Evolutionary conservation across 2,797 vertebrate genomes (phyloP).

Genomic region (Hafferia zeledoni): DNA sequence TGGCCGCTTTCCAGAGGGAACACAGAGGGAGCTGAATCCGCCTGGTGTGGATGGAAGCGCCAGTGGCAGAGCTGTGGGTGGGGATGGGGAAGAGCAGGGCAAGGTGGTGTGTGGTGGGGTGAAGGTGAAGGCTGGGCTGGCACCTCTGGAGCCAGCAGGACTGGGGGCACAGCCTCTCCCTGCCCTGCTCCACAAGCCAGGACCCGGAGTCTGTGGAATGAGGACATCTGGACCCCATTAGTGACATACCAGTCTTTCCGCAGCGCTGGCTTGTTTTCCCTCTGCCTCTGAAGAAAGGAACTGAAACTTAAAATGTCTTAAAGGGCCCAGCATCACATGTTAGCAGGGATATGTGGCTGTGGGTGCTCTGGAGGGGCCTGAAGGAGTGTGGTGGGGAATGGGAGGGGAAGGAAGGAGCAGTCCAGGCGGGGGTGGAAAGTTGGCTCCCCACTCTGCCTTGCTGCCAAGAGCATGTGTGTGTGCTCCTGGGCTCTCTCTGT

Average conservation of each 20-base stretch:
- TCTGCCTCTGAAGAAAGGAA: conserved; percentile 47
- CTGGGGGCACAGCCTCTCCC: not conserved
- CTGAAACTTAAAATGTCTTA: conserved; percentile 47
- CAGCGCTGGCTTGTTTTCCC: conserved; percentile 47
- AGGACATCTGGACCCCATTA: conserved; percentile 74
- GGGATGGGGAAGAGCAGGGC: not conserved
- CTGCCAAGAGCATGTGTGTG: conserved; percentile 56
- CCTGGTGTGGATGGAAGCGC: not conserved
- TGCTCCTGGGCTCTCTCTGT: conserved; percentile 31
- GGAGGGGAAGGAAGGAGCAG: conserved; percentile 7
- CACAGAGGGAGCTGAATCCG: not conserved
- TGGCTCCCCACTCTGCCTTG: conserved; percentile 26
- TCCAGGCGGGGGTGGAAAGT: conserved; percentile 41
- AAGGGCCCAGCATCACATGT: conserved; percentile 38
- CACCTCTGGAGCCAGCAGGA: not conserved
- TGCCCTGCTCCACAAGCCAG: not conserved
- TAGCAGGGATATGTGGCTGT: not conserved
- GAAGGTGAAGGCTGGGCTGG: not conserved
- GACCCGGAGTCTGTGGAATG: not conserved
- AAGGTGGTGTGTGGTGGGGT: not conserved
- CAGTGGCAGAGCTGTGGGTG: not conserved
- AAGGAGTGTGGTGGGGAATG: conserved; percentile 6
- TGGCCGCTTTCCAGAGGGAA: conserved; percentile 25
- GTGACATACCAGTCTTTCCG: conserved; percentile 63
- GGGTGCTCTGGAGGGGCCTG: not conserved